Evolutionary conservation across 2,888 invertebrate species (phyloP).

Genomic region (Pandemis corylana): DNA sequence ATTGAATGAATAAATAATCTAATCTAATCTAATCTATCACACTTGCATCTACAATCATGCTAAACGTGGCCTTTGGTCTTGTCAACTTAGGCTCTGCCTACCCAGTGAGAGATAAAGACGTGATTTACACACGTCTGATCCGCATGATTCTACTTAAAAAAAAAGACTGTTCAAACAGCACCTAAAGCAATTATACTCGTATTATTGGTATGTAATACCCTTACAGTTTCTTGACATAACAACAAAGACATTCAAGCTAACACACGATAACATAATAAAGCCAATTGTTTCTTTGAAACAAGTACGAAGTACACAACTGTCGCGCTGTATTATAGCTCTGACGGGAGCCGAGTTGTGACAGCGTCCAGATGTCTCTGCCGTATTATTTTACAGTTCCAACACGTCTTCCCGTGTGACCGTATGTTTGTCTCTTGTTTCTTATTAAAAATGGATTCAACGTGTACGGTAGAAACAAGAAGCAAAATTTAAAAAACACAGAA

Average conservation of each 20-base stretch:
- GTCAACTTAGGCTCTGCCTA: too few species aligned
- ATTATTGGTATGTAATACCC: too few species aligned
- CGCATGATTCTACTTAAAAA: too few species aligned
- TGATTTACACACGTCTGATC: too few species aligned
- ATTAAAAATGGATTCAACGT: not conserved
- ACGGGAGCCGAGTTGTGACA: not conserved
- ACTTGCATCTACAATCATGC: too few species aligned
- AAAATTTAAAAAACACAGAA: too few species aligned
- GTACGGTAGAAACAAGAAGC: not conserved
- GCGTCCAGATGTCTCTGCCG: conserved; percentile 5
- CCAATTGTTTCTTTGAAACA: not conserved
- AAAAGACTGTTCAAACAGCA: too few species aligned
- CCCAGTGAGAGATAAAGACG: too few species aligned
- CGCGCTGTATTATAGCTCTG: conserved; percentile 1
- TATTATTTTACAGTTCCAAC: conserved; percentile 5
- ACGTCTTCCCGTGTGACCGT: not conserved
- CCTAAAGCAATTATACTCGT: too few species aligned
- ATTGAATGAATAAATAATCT: too few species aligned
- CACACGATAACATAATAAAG: conserved; percentile 1
- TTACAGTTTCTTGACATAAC: not conserved
- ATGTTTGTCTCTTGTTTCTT: not conserved
- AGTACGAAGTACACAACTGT: conserved; percentile 7
- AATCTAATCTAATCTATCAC: too few species aligned
- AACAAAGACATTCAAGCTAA: not conserved
- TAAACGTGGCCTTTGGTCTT: too few species aligned